Percentiles rank a stretch among this genome's conserved stretches.
Evolutionary conservation across 2,888 invertebrate genomes (phyloP).

Genomic region (Netelia melanura): DNA sequence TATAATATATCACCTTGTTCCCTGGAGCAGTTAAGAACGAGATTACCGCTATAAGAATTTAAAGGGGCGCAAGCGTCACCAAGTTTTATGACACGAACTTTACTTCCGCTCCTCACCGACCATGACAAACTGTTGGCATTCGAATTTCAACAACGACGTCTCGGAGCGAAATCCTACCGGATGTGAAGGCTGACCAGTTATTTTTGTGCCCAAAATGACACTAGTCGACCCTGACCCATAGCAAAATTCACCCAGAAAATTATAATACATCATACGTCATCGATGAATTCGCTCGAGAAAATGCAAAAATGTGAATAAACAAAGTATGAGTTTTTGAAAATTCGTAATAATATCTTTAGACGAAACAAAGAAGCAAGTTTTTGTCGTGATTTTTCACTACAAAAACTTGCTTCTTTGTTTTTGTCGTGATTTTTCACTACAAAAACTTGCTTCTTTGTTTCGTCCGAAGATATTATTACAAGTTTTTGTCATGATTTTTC

Average conservation of each 20-base stretch:
- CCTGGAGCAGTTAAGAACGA: neutral
- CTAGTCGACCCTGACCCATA: neutral
- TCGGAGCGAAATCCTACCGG: neutral
- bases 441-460: too few species aligned
- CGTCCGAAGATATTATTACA: too few species aligned
- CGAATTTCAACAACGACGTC: neutral
- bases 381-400: too few species aligned
- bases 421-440: too few species aligned
- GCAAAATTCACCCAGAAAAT: neutral
- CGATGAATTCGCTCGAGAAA: too few species aligned
- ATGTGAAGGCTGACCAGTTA: neutral
- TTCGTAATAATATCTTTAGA: too few species aligned
- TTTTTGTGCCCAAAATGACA: neutral
- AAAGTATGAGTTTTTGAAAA: too few species aligned
- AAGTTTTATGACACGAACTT: neutral
- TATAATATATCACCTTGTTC: conserved; percentile 6
- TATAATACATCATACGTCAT: too few species aligned
- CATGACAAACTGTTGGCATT: neutral
- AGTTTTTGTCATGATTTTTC: too few species aligned
- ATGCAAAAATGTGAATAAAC: too few species aligned
- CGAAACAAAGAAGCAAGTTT: too few species aligned
- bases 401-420: too few species aligned
- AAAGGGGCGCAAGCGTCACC: neutral
- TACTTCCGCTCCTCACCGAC: neutral
- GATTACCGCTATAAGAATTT: neutral